phyloP scores from a whole-genome alignment of 2,113 vertebrate genomes.

The Taxidea taxus region DNA sequence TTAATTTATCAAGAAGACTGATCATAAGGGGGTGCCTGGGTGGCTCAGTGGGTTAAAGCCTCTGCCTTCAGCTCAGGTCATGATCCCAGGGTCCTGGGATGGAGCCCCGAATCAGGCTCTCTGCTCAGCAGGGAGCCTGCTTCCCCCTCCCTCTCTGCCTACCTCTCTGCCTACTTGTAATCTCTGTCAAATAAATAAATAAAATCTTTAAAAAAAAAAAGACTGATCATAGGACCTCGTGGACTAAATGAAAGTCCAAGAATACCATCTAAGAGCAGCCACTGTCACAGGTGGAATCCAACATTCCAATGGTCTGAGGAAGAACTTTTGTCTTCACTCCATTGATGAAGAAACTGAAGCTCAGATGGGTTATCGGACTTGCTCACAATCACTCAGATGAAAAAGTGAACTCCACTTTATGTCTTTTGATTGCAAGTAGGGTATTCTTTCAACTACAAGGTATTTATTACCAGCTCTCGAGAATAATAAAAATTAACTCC shows the following conservation, averaged over 20 bases:
- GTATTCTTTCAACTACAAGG: neutral
- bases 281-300: neutral
- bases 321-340: neutral
- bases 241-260: neutral
- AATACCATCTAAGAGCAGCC: neutral
- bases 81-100: too few species aligned
- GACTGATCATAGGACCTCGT: neutral
- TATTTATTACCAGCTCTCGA: neutral
- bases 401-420: neutral
- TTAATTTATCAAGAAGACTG: neutral
- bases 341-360: neutral
- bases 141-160: too few species aligned
- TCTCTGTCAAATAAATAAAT: too few species aligned
- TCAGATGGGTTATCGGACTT: neutral
- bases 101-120: too few species aligned
- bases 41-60: too few species aligned
- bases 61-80: too few species aligned
- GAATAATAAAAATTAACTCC: neutral
- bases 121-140: too few species aligned
- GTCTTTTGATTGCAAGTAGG: neutral
- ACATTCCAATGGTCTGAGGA: neutral
- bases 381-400: neutral
- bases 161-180: too few species aligned
- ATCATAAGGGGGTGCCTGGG: too few species aligned
- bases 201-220: too few species aligned